Percentiles rank a stretch among this genome's conserved stretches.
Conservation (phyloP, 1,140 invertebrate species). For the Neodiprion lecontei region DNA sequence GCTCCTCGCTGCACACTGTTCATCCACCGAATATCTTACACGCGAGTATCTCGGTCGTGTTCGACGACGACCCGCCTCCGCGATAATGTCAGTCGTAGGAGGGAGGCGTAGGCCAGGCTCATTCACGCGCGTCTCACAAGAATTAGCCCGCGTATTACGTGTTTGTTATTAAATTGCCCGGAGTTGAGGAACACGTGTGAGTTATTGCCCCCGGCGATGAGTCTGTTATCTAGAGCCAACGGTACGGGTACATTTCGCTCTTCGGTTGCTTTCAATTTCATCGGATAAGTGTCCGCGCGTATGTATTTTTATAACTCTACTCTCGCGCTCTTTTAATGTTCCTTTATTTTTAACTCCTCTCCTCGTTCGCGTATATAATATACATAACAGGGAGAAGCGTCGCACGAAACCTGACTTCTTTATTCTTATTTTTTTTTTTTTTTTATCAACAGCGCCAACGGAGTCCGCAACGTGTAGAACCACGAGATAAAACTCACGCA, state of each 20-base stretch:
- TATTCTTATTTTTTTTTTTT: too few relatives aligned
- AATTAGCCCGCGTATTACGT: too few relatives aligned
- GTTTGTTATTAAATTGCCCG: too few relatives aligned
- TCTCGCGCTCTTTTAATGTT: neutral
- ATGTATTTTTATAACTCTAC: neutral
- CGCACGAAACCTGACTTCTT: too few relatives aligned
- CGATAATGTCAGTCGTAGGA: neutral
- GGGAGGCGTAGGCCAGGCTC: conserved; percentile 3
- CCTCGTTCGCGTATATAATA: too few relatives aligned
- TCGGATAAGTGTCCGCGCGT: too few relatives aligned
- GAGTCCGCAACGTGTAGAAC: too few relatives aligned
- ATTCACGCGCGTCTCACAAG: neutral
- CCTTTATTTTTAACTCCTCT: neutral
- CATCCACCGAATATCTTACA: neutral
- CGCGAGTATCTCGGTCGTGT: too few relatives aligned
- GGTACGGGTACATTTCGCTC: neutral
- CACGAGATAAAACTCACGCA: conserved; percentile 25
- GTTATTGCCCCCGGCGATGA: neutral
- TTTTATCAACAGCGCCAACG: too few relatives aligned
- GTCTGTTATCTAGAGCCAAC: neutral
- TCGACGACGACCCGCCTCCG: neutral
- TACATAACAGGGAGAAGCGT: too few relatives aligned
- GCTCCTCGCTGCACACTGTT: neutral
- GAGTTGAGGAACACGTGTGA: neutral
- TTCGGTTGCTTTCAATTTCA: too few relatives aligned